Evolutionary conservation across 2,888 invertebrate genomes (phyloP), one percentile per base, ranked within the genome.

Genomic region (Gastrophysa polygoni): DNA sequence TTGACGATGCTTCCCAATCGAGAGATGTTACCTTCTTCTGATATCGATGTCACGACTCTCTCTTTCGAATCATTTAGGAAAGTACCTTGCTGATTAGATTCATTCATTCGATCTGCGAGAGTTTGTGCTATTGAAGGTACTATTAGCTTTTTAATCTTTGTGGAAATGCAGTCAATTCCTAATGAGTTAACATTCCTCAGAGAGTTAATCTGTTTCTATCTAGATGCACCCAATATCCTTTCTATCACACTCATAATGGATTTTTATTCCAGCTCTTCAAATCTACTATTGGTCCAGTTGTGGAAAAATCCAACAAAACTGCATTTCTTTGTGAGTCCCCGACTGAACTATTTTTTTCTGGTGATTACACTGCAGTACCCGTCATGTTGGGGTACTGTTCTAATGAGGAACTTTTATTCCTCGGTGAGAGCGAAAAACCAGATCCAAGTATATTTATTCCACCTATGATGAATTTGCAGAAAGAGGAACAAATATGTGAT

Each of bases 341-440:
- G 5, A 34, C 16, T 4, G 20, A 57, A 49, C 4, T 64, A 28
- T 8, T 64, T 2, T 16, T 11, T n/a, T 44, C 49, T 46, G 60
- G 64, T 3, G 11, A 57, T 32, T 79, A 76, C 64, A 75, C 72
- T 28, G 72, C 77, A 57, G 77, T 81, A 2, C 81, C 81, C 1
- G 28, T 61, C 4, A 61, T 74, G 8, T 56, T 68, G 21, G 67
- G 64, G 3, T 64, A 58, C 29, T 38, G 28, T 11, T 52, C 51
- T 3, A 32, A 34, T 5, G 61, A 64, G 6, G 57, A 57, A 18
- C n/a, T 64, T 11, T 2, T 64, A 14, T 28, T 59, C 14, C 18
- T 7, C 3, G 7, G 3, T 7, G 7, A 24, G 7, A 5, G 4
- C 7, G 24, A 24, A 24, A 24, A 24, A 24, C 24, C 7, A 5